These are phyloP conservation scores for Ypsolopha sequella DNA, from an alignment of 2,888 invertebrate genomes.

Conservation along the genomic window DNA sequence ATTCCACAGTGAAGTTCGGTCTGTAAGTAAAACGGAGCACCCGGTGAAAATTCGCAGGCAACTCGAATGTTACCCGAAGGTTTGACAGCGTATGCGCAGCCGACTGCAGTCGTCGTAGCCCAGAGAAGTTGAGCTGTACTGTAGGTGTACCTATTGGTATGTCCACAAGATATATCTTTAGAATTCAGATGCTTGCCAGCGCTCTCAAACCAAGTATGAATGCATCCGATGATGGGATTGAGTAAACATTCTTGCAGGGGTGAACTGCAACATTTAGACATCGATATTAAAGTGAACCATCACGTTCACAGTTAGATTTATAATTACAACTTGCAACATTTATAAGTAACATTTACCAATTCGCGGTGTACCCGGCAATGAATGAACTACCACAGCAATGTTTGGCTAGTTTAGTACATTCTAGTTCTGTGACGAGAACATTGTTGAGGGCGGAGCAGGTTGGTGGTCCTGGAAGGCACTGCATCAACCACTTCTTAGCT, in stretches of 20 bases:
- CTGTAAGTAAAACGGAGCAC: conserved; percentile 40
- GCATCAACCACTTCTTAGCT: conserved; percentile 44
- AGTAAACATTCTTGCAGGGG: conserved; percentile 47
- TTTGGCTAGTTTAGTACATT: conserved; percentile 47
- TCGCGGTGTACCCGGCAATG: background rate
- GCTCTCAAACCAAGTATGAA: conserved; percentile 47
- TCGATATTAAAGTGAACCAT: background rate
- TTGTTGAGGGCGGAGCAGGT: conserved; percentile 46
- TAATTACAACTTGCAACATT: background rate
- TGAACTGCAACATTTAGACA: conserved; percentile 25
- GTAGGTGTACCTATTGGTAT: conserved; percentile 31
- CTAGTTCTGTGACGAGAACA: conserved; percentile 43
- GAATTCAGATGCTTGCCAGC: conserved; percentile 29
- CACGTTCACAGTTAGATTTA: background rate
- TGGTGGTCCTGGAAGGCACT: conserved; percentile 52
- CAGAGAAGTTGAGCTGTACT: conserved; percentile 47
- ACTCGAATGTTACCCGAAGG: conserved; percentile 40
- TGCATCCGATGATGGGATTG: conserved; percentile 42
- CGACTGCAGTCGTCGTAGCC: conserved; percentile 50
- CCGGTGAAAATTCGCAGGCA: conserved; percentile 52
- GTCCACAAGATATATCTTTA: conserved; percentile 45
- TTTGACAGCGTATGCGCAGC: conserved; percentile 43
- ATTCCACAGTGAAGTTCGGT: conserved; percentile 46
- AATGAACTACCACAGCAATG: conserved; percentile 33
- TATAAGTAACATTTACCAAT: conserved; percentile 1